Evolutionary conservation across 2,113 vertebrate species (phyloP).

Genomic region (Chelonoidis abingdonii): DNA sequence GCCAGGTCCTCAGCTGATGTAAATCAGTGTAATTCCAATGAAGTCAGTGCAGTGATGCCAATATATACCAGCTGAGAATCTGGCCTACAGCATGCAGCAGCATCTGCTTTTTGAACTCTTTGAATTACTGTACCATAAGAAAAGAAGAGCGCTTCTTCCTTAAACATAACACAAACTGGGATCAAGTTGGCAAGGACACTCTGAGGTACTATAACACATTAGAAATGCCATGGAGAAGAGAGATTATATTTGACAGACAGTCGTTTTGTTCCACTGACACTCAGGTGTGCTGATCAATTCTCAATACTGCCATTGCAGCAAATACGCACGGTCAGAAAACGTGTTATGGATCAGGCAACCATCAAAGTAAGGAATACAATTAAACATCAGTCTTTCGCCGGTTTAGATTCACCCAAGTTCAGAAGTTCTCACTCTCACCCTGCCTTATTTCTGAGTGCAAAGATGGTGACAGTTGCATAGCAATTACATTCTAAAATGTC

Average conservation of each 20-base stretch:
- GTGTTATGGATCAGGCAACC: slow-evolving; percentile 26
- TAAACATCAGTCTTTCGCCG: not conserved
- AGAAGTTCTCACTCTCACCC: not conserved
- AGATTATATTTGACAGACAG: slow-evolving; percentile 25
- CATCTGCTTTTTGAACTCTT: not conserved
- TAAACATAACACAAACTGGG: not conserved
- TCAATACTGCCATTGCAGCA: slow-evolving; percentile 19
- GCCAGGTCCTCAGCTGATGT: not conserved
- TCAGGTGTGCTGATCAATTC: slow-evolving; percentile 33
- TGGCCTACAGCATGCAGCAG: not conserved
- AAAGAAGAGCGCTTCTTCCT: fast-evolving
- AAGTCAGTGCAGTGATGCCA: not conserved
- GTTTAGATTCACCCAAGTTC: not conserved
- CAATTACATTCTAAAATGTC: not conserved
- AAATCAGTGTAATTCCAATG: not conserved
- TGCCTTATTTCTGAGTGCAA: not conserved
- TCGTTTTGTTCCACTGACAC: slow-evolving; percentile 46
- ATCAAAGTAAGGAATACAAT: slow-evolving; percentile 2
- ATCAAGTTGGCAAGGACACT: not conserved
- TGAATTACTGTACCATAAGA: not conserved
- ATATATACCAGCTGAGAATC: not conserved
- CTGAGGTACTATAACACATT: not conserved
- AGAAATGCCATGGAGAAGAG: slow-evolving; percentile 27
- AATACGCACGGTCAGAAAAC: slow-evolving; percentile 41
- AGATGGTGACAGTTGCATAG: not conserved